Evolutionary conservation across 2,113 vertebrate species (phyloP), one percentile per base, ranked within the genome.

Genomic region (Oenanthe oenanthe): DNA sequence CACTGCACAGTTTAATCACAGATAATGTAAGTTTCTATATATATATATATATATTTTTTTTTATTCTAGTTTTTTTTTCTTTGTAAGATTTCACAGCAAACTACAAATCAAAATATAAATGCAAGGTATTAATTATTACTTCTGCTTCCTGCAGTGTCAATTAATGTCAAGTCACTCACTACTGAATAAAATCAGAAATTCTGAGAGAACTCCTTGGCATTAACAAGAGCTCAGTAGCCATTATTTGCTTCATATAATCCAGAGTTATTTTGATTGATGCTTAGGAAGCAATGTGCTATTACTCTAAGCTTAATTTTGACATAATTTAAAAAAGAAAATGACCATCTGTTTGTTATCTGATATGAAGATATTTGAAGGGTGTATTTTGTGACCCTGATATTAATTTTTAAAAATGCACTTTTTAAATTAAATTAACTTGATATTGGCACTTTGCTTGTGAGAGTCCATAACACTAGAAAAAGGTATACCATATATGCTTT

Each of bases 81-180:
- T 94, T 68, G 94, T 45, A 83, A 80, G 58, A 58, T 72, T 88
- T 87, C 47, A 83, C 34, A 40, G 17, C 4, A 92, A 90, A 73
- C 28, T 43, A 73, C 22, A 91, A 86, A 88, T 89, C 31, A 89
- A 81, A 94, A 66, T 77, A 87, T 10, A 75, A 83, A 76, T 80
- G 7, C 50, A 76, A 16, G 3, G 17, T 56, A 75, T 70, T 85
- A 77, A 90, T 90, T 92, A 73, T 78, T 85, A 60, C 34, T 87
- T 86, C 31, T 90, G 48, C 16, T 75, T 94, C 54, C 56, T 1
- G 1, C 29, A 43, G 60, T 48, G 34, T 31, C 31, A 94, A 36
- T 81, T 93, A 78, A 67, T 57, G 36, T 86, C 83, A 85, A 92
- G 38, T 80, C n/a, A 56, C 16, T 80, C 43, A 54, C 25, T 28